Percentiles rank a stretch among this genome's conserved stretches.
phyloP scores from a whole-genome alignment of 2,797 vertebrate genomes.

The Typhlichthys eigenmanni region DNA sequence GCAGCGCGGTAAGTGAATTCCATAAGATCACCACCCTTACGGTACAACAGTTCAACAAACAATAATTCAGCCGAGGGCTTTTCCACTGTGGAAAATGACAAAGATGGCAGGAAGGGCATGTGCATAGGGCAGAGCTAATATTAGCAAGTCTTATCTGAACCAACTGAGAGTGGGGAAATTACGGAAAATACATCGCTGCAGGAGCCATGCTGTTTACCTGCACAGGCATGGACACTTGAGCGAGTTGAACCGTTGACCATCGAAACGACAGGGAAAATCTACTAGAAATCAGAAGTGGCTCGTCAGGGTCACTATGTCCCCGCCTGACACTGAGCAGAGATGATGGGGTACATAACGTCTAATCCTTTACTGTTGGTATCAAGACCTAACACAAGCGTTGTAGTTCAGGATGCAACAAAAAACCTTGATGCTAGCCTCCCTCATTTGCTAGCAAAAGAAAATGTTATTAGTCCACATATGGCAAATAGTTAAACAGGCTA shows the following conservation, averaged over 20 bases:
- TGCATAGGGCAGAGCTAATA: slow-evolving; percentile 55
- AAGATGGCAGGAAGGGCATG: slow-evolving; percentile 41
- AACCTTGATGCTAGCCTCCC: too few species aligned
- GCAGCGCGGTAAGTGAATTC: slow-evolving; percentile 56
- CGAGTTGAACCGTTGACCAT: slow-evolving; percentile 59
- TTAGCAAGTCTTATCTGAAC: slow-evolving; percentile 60
- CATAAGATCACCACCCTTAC: slow-evolving; percentile 42
- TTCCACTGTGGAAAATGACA: slow-evolving; percentile 64
- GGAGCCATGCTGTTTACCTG: slow-evolving; percentile 27
- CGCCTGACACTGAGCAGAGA: slow-evolving; percentile 34
- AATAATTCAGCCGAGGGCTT: slow-evolving; percentile 57
- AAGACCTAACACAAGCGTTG: slow-evolving; percentile 21
- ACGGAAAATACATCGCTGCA: slow-evolving; percentile 37
- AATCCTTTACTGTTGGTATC: slow-evolving; percentile 35
- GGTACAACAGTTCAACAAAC: slow-evolving; percentile 45
- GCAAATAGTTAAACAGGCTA: too few species aligned
- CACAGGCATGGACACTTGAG: slow-evolving; percentile 52
- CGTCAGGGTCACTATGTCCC: slow-evolving; percentile 55
- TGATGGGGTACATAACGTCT: slow-evolving; percentile 26
- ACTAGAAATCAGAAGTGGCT: slow-evolving; percentile 10
- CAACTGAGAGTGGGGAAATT: slow-evolving; percentile 51
- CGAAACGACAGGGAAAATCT: slow-evolving; percentile 62
- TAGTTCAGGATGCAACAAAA: too few species aligned
- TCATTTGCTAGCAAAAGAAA: too few species aligned
- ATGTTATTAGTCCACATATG: too few species aligned